These are phyloP conservation scores for Myripristis jacobus DNA, from an alignment of 2,797 vertebrate genomes.

Conservation along the genomic window DNA sequence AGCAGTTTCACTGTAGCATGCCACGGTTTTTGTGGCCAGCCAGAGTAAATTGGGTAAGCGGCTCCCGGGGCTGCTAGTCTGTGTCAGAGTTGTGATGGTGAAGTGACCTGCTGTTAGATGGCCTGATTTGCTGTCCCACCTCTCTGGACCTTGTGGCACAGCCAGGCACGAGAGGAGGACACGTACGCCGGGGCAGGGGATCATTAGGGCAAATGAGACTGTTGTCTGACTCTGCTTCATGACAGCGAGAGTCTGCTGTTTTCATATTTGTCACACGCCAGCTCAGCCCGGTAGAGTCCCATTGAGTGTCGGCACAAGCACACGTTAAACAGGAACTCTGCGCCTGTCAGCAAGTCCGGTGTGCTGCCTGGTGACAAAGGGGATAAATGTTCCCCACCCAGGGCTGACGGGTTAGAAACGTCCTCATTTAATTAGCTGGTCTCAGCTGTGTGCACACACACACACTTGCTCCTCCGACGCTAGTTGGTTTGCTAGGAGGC, in stretches of 20 bases:
- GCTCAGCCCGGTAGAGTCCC: slow-evolving; percentile 27
- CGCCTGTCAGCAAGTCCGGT: slow-evolving; percentile 54
- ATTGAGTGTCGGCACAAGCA: slow-evolving; percentile 35
- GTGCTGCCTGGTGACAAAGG: slow-evolving; percentile 59
- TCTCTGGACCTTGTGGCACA: slow-evolving; percentile 50
- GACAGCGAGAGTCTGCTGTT: slow-evolving; percentile 51
- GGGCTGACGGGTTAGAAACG: slow-evolving; percentile 66
- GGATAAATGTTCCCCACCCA: slow-evolving; percentile 63
- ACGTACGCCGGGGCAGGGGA: slow-evolving; percentile 32
- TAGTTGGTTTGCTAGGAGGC: slow-evolving; percentile 56
- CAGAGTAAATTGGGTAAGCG: slow-evolving; percentile 70
- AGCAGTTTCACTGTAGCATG: slow-evolving; percentile 54
- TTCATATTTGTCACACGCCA: slow-evolving; percentile 42
- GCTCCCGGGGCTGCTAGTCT: slow-evolving; percentile 65
- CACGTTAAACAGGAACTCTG: slow-evolving; percentile 47
- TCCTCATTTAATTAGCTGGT: slow-evolving; percentile 81
- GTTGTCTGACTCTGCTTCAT: slow-evolving; percentile 43
- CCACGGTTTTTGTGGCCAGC: slow-evolving; percentile 59
- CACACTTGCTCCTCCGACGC: slow-evolving; percentile 60
- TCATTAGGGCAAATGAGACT: slow-evolving; percentile 61
- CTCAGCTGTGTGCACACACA: slow-evolving; percentile 77
- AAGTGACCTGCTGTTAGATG: slow-evolving; percentile 81
- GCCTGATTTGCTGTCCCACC: slow-evolving; percentile 72
- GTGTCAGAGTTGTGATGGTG: slow-evolving; percentile 63
- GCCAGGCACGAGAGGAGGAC: slow-evolving; percentile 40